Base-by-base conservation (phyloP, 2,797 vertebrate genomes). In the Chelidonichthys spinosus region DNA sequence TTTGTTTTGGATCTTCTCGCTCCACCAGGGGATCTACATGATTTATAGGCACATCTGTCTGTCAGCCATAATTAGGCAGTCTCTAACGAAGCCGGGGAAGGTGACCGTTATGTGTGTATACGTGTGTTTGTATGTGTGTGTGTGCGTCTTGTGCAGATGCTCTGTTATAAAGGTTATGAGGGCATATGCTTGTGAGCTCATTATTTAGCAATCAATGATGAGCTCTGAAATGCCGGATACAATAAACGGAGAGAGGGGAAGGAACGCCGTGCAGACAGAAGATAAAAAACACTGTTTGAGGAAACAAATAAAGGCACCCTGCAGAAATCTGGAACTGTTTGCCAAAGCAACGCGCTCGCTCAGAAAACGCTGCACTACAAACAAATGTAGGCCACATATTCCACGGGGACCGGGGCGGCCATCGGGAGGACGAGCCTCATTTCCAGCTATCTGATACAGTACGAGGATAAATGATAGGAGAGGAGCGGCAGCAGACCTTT, bases 361-460 rank as follows among this genome's bases (percentile, higher is more conserved):
- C 44, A 81, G 72, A 62, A 59, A 61, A 47, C 18, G 43, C 82
- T 87, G 88, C 89, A 87, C 79, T 61, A 82, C 90, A 90, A 91
- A 92, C 87, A 92, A 87, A 94, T 93, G 89, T 93, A 94, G 94
- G 93, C 81, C 94, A 92, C 63, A 68, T 84, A 90, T 78, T 93
- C 94, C 89, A 70, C 76, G 17, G 93, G 92, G 93, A 92, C 37
- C 17, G 5, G 60, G 52, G 68, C 52, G 65, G 86, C 89, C 82
- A 91, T 92, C 84, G 81, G 74, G 71, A 92, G 84, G 86, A 91
- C 58, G 75, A 83, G 78, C 81, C 55, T 81, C 76, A 77, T 84
- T 85, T 82, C 78, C 83, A 86, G 86, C 79, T 87, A 84, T 82
- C 81, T 68, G 75, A 90, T 76, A 83, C 88, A 89, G 80, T 81